Base-by-base conservation (phyloP, 2,888 invertebrate species). In the Tenthredo livida region DNA sequence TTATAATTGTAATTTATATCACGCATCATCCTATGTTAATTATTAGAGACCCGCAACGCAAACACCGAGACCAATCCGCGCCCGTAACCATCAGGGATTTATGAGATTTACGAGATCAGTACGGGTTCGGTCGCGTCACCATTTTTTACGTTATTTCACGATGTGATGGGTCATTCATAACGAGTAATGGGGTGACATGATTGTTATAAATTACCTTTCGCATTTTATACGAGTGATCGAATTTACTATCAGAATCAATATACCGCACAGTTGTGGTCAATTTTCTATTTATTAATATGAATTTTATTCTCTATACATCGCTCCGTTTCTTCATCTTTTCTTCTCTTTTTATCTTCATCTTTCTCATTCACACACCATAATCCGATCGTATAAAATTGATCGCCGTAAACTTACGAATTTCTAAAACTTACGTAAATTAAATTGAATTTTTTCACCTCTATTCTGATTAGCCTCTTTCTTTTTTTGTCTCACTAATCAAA, bases 1-100 rank as follows among this genome's bases (percentile, higher is more conserved):
- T 86, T 86, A 87, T 90, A 90, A 90, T 90, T 89, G 89, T 89
- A 89, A 90, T 89, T 90, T 90, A 89, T 89, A 88, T 85, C 86
- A 84, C 86, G 86, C 88, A 88, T 88, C 87, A 88, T 88, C 87
- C 89, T 88, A 89, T 88, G 88, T 90, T 90, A 90, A 90, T 90
- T 89, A 89, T 87, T 88, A 88, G 87, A 75, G 85, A 86, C 86
- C 86, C 84, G 65, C 77, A 29, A 29, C 61, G 84, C 29, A 67
- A 67, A 29, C 67, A 65, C 84, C 70, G 72, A 67, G 84, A 72
- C 84, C 61, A 82, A 85, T 65, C 80, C 86, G 84, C 82, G 72
- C 72, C 85, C 65, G 58, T 40, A 72, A 85, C 43, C 86, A 54
- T 29, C 33, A 58, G 77, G 84, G 87, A 89, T 90, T 90, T 89